Conservation (phyloP, 1,140 invertebrate genomes). For the Papilio xuthus region DNA sequence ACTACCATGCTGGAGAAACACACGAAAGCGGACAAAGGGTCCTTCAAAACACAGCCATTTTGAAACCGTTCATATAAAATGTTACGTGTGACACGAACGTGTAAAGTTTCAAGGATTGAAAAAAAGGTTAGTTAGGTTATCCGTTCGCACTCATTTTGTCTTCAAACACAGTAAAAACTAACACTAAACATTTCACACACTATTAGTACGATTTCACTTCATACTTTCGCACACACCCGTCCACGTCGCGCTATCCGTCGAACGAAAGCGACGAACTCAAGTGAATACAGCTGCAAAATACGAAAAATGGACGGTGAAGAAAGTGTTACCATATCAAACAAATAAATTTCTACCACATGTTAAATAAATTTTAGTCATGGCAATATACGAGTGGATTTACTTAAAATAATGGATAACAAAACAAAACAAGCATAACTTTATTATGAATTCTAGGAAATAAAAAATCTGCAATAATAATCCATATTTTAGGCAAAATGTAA, state of each 20-base stretch:
- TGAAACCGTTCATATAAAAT: constrained; percentile 79
- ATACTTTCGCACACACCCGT: constrained; percentile 81
- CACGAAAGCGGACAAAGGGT: constrained; percentile 81
- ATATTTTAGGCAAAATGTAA: no score
- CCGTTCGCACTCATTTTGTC: constrained; percentile 80
- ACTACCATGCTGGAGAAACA: constrained; percentile 81
- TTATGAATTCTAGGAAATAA: no score
- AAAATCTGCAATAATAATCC: no score
- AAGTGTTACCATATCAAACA: constrained; percentile 49
- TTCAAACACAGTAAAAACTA: constrained; percentile 79
- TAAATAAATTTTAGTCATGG: no score
- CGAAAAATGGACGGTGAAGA: constrained; percentile 54
- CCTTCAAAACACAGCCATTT: constrained; percentile 83
- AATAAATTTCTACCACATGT: constrained; percentile 17
- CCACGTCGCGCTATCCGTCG: constrained; percentile 74
- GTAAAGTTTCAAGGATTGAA: constrained; percentile 62
- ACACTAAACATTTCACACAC: constrained; percentile 81
- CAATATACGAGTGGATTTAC: neutral
- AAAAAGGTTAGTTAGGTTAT: constrained; percentile 61
- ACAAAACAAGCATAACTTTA: no score
- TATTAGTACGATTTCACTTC: constrained; percentile 81
- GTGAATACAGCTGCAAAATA: constrained; percentile 61
- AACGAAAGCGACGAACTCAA: constrained; percentile 76
- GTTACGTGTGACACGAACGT: constrained; percentile 72
- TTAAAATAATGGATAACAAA: neutral